A percentile compares a stretch with the other conserved stretches of the same genome.
Conservation (phyloP, 1,140 invertebrate genomes). For the Cephus cinctus region DNA sequence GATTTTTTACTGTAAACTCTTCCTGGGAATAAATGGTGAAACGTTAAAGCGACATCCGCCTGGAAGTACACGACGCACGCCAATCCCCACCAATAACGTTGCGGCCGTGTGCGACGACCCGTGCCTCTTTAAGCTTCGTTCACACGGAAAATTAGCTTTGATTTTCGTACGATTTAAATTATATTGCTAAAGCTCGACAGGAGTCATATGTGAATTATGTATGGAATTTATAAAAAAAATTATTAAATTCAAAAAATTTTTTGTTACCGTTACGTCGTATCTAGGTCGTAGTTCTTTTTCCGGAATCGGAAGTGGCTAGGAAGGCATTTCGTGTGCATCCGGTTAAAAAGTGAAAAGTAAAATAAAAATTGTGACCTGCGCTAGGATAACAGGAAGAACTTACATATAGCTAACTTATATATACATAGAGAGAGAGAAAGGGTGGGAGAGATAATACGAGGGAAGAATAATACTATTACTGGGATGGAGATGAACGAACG, state of each 20-base stretch:
- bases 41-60: not conserved
- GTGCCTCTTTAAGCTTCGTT: constrained; percentile 17
- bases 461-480: constrained; percentile 3
- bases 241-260: not conserved
- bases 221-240: not conserved
- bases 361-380: too few species aligned
- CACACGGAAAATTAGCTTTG: too few species aligned
- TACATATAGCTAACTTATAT: too few species aligned
- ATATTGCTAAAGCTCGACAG: too few species aligned
- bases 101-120: constrained; percentile 16
- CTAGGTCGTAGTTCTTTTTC: too few species aligned
- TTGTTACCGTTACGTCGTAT: too few species aligned
- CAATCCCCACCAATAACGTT: constrained; percentile 17
- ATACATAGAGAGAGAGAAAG: not conserved
- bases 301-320: constrained; percentile 14
- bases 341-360: constrained; percentile 2
- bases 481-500: constrained; percentile 14
- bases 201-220: too few species aligned
- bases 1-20: too few species aligned
- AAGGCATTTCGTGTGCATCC: constrained; percentile 9
- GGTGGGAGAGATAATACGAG: not conserved
- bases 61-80: constrained; percentile 23
- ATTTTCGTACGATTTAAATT: too few species aligned
- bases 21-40: too few species aligned
- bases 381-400: too few species aligned